Base-by-base conservation (phyloP, 2,888 invertebrate genomes). In the Biston betularia region DNA sequence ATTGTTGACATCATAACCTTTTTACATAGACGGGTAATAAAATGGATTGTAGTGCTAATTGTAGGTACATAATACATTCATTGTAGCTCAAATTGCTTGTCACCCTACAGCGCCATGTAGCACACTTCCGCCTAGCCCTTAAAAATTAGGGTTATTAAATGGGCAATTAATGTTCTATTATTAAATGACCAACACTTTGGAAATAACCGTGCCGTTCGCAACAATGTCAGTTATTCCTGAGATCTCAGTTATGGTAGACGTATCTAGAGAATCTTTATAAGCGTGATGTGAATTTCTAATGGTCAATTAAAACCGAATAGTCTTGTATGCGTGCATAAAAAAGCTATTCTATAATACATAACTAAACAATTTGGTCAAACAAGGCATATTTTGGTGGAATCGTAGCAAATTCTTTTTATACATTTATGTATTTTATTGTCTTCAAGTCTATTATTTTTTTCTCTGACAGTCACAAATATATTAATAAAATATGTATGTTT, bases 151-250 rank as follows among this genome's bases (percentile, higher is more conserved):
- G 55, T 50, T 54, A 59, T 42, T 56, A 56, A 58, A 57, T 50
- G 14, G 55, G 9, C 60, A 49, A 54, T 65, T 65, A 59, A 59
- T 54, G 34, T 15, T 35, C 65, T 65, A 59, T 65, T 59, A 65
- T 58, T 60, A 55, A 65, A 58, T 59, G 48, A 65, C 34, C 15
- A 54, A 3, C 33, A 9, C 14, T 11, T 42, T 46, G 44, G 12
- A 45, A 58, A 54, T 35, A 38, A 12, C 38, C 38, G 38, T 38
- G 9, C 38, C 6, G 38, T 15, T 40, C 49, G 9, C 48, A 59
- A n/a, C 14, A 35, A n/a, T 49, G 60, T 33, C 56, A 65, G 60
- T 65, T 34, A 9, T 50, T 56, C 14, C 11, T 40, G 33, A 52
- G 60, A 65, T 61, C 45, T 50, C 55, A 33, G 7, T 12, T 50